Base-by-base conservation (phyloP, 2,888 invertebrate species). In the Nomada goodeniana region DNA sequence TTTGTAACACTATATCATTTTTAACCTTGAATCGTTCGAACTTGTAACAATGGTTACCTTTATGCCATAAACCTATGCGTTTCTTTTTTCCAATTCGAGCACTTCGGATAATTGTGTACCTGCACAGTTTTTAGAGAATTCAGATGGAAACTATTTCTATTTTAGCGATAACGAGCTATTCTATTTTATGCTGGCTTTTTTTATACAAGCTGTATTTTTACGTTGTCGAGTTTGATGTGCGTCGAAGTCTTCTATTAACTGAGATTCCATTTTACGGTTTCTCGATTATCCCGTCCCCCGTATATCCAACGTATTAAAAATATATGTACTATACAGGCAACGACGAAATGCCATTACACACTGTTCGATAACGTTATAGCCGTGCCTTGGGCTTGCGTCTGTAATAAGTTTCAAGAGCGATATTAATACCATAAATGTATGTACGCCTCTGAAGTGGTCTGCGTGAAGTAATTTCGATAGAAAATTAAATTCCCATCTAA, bases 281-380 rank as follows among this genome's bases (percentile, higher is more conserved):
- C 68, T 23, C 68, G 68, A 55, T 68, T 42, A 68, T 18, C 55
- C 68, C 18, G 15, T 18, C 55, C 20, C 18, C 42, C 55, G 42
- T 42, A 55, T 68, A 55, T 55, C n/a, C 55, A 2, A 23, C 23
- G 42, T 55, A 68, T 44, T 42, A 65, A 18, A 50, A 52, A 64
- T 50, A 26, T 50, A 29, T 15, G n/a, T 55, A n/a, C 18, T 44
- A 47, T 15, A 15, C 20, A 42, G 3, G 15, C 36, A 55, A 67
- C 20, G 67, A 68, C 15, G 55, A 42, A 55, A 55, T 42, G 18
- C 15, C 42, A 42, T 55, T 68, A 68, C 42, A 11, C 47, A 44
- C 5, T 23, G 18, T 42, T 55, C 68, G 42, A 18, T 55, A 36
- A n/a, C 18, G n/a, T 36, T 67, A 53, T 36, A 52, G 36, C 42